phyloP scores from a whole-genome alignment of 2,797 vertebrate genomes.

The Parauchenoglanis punctatus region DNA sequence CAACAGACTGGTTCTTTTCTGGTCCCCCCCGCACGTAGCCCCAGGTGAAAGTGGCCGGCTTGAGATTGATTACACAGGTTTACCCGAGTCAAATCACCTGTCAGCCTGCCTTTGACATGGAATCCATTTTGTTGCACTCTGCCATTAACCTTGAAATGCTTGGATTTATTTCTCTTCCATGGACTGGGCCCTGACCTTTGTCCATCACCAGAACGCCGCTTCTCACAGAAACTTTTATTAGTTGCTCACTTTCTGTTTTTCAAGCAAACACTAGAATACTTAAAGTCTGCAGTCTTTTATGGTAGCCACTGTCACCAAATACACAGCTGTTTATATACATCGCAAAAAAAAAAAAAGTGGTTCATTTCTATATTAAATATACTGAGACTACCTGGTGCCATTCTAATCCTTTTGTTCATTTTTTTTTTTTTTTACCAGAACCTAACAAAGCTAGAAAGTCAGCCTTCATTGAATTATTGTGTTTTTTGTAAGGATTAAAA shows the following conservation, averaged over 20 bases:
- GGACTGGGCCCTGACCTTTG: conserved; percentile 71
- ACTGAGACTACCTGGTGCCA: neutral
- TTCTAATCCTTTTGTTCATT: neutral
- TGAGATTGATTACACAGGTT: conserved; percentile 90
- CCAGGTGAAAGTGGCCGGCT: conserved; percentile 68
- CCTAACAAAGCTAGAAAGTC: neutral
- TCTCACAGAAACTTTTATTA: conserved; percentile 52
- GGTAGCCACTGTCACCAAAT: no score
- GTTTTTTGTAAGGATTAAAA: neutral
- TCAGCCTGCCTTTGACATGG: conserved; percentile 88
- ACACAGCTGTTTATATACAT: neutral
- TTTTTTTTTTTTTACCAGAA: neutral
- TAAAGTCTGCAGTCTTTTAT: neutral
- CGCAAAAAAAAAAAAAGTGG: neutral
- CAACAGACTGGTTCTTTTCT: conserved; percentile 12
- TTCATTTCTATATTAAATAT: neutral
- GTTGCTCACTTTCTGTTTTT: neutral
- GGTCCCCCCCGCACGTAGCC: conserved; percentile 11
- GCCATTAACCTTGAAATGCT: conserved; percentile 99
- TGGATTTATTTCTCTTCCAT: conserved; percentile 86
- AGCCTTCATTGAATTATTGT: neutral
- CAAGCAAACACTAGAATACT: neutral
- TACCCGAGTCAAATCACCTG: conserved; percentile 93
- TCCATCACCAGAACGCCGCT: conserved; percentile 69
- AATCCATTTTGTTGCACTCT: conserved; percentile 95